Percentiles rank a stretch among this genome's conserved stretches.
Conservation (phyloP, 2,888 invertebrate species). For the Pogonocherus hispidulus region DNA sequence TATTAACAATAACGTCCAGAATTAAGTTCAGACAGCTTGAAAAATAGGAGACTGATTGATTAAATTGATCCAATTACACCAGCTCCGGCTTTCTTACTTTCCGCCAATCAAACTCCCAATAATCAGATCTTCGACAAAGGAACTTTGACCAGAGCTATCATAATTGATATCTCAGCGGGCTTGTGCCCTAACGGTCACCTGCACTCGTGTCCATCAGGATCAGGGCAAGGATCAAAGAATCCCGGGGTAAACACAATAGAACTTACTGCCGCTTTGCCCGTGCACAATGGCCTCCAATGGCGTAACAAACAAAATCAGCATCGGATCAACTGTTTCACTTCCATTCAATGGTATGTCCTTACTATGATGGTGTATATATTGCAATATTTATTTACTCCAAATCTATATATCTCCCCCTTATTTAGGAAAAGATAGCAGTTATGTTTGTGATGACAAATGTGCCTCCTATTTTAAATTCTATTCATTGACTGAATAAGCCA, state of each 20-base stretch:
- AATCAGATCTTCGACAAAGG: slow-evolving; percentile 53
- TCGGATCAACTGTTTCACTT: not conserved
- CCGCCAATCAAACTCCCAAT: slow-evolving; percentile 53
- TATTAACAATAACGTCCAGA: slow-evolving; percentile 25
- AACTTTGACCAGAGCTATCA: slow-evolving; percentile 50
- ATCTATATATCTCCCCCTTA: too few relatives aligned
- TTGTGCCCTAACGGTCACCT: slow-evolving; percentile 51
- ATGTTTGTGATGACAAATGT: too few relatives aligned
- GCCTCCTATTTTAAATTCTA: too few relatives aligned
- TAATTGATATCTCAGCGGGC: slow-evolving; percentile 57
- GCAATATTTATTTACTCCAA: too few relatives aligned
- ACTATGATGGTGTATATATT: not conserved
- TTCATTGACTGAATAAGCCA: too few relatives aligned
- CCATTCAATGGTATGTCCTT: not conserved
- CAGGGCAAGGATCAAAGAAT: slow-evolving; percentile 31
- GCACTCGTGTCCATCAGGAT: slow-evolving; percentile 42
- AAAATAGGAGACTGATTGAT: slow-evolving; percentile 45
- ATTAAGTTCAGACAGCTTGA: slow-evolving; percentile 24
- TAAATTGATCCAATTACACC: slow-evolving; percentile 53
- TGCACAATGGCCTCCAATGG: not conserved
- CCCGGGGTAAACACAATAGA: slow-evolving; percentile 12
- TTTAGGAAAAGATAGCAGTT: too few relatives aligned
- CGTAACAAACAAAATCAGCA: not conserved
- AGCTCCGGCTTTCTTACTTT: slow-evolving; percentile 46
- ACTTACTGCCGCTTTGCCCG: not conserved